Evolutionary conservation across 2,113 vertebrate genomes (phyloP).

Genomic region (Prionailurus viverrinus): DNA sequence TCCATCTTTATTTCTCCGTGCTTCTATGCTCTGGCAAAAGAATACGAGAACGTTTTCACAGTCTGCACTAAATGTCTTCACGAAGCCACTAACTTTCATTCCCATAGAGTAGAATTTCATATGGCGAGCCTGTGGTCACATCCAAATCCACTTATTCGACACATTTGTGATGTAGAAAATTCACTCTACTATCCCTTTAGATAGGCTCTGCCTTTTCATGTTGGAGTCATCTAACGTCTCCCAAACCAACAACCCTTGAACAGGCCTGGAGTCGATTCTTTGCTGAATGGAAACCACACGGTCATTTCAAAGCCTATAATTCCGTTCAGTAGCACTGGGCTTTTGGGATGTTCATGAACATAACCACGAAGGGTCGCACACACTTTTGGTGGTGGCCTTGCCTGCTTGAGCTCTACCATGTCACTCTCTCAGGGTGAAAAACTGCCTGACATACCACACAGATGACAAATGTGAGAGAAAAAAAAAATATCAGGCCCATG

Average conservation of each 20-base stretch:
- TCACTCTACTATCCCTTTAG: not conserved
- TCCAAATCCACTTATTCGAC: slow-evolving; percentile 34
- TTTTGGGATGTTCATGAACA: not conserved
- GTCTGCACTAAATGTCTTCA: slow-evolving; percentile 32
- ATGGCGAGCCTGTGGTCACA: slow-evolving; percentile 43
- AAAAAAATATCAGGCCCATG: not conserved
- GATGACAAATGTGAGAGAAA: slow-evolving; percentile 30
- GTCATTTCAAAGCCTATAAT: not conserved
- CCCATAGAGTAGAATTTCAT: slow-evolving; percentile 63
- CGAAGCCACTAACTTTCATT: slow-evolving; percentile 68
- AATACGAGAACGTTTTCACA: slow-evolving; percentile 7
- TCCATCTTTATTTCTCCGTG: not conserved
- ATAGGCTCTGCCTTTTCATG: not conserved
- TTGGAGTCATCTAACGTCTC: not conserved
- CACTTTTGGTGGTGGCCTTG: not conserved
- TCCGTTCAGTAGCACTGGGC: not conserved
- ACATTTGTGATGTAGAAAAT: slow-evolving; percentile 51
- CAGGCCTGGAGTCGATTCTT: not conserved
- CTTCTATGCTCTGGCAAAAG: slow-evolving; percentile 48
- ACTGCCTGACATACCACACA: slow-evolving; percentile 23
- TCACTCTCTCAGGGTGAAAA: not conserved
- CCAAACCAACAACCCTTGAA: not conserved
- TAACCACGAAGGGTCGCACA: slow-evolving; percentile 6
- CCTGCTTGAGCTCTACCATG: not conserved
- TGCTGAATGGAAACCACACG: not conserved